Base-by-base conservation (phyloP, 2,888 invertebrate species). In the Papilio demoleus region DNA sequence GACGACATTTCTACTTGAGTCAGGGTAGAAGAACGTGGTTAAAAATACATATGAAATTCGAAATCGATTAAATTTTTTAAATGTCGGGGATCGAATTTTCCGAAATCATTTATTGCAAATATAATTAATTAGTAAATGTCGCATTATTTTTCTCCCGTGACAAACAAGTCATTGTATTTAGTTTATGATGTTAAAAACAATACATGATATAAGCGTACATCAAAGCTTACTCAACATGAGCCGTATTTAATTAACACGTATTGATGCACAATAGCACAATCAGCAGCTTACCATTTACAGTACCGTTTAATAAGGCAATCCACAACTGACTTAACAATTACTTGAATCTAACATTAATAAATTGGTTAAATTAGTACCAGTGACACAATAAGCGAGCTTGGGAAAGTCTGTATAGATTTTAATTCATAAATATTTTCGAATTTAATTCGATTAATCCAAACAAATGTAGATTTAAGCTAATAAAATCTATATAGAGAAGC, bases 241-340 rank as follows among this genome's bases (percentile, higher is more conserved):
- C 40, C 36, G 24, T n/a, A 31, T 61, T 61, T 65, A 65, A 65
- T 69, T 69, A 69, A 69, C 65, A 69, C 61, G 31, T 58, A 69
- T 61, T 62, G 69, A 62, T 61, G 65, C 27, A 69, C 69, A 69
- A 69, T 69, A 19, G 61, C n/a, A 61, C 69, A 65, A 69, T 69
- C 65, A 69, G 69, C 65, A 69, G 42, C 11, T 19, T 58, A 42
- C 56, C 65, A 47, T 65, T 61, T 56, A 27, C 60, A 53, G 58
- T 36, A 68, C 68, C 34, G 53, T 60, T 65, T 63, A 67, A 61
- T 68, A 59, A 65, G 65, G 38, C 65, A 40, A 22, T n/a, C 24
- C 38, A 50, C 62, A 68, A 64, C 65, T 31, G 65, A 68, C 68
- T 59, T 36, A n/a, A 68, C 65, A 68, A 68, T 64, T 68, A 68